Base-by-base conservation (phyloP, 1,140 invertebrate genomes). In the Dendrolimus punctatus region DNA sequence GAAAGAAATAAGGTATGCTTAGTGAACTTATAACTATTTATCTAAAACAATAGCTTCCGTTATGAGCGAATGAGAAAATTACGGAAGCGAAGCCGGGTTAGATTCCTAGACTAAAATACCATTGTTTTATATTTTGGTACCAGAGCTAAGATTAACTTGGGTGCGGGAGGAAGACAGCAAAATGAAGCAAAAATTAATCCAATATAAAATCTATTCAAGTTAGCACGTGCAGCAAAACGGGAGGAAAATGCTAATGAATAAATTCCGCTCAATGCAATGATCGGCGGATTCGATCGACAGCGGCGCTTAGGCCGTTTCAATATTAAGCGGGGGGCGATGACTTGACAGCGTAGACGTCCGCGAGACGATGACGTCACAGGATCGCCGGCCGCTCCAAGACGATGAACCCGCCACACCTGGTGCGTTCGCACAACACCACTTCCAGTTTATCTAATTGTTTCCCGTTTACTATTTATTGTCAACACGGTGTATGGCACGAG, bases 321-420 rank as follows among this genome's bases (percentile, higher is more conserved):
- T 55, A 56, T 50, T 55, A 47, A 51, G 53, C 58, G 53, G 59
- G 62, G 62, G 51, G 58, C 64, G 62, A 45, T 46, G 55, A 59
- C 58, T 49, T 49, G 49, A 56, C 52, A 39, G 53, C 51, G 63
- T 53, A 68, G 66, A 66, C 64, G 64, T 41, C 43, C 46, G 51
- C 61, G 66, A 66, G 66, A 62, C 64, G 57, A 48, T 74, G 71
- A 77, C 74, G 70, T 77, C 74, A 77, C 70, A 62, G 74, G 71
- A 68, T 60, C 68, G 66, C 60, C 63, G 62, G 42, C 70, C 69
- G 60, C 51, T 40, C 43, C 43, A 41, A 37, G 39, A 57, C 53
- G 74, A 61, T 77, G 71, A 71, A 66, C 68, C 67, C 56, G 71
- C 63, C 64, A 47, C 40, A 53, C 68, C 73, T 72, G 71, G 73